Percentiles rank a stretch among this genome's conserved stretches.
phyloP scores from a whole-genome alignment of 2,797 vertebrate genomes.

The Gobionotothen gibberifrons region DNA sequence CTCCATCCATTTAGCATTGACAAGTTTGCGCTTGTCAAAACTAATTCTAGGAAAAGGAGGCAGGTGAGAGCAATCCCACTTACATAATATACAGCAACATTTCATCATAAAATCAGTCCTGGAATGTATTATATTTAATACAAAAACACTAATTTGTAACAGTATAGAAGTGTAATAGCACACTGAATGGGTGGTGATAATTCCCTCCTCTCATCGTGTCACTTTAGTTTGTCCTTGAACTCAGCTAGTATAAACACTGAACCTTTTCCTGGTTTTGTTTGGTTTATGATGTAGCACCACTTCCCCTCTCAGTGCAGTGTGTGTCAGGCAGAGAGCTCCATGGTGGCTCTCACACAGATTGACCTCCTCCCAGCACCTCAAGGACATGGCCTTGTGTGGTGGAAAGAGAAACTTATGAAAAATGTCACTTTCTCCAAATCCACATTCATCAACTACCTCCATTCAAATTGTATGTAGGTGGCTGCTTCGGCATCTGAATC shows the following conservation, averaged over 20 bases:
- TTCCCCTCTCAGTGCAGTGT: conserved; percentile 50
- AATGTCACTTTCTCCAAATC: not conserved
- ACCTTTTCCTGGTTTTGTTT: conserved; percentile 74
- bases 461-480: not conserved
- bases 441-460: not conserved
- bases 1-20: conserved; percentile 25
- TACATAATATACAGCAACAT: conserved; percentile 1
- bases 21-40: conserved; percentile 49
- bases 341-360: conserved; percentile 65
- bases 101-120: conserved; percentile 10
- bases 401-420: conserved; percentile 25
- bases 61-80: conserved; percentile 22
- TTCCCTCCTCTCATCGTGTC: conserved; percentile 34
- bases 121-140: not conserved
- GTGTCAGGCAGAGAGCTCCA: conserved; percentile 41
- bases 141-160: not conserved
- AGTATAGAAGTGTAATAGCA: not conserved
- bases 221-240: conserved; percentile 57
- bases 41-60: conserved; percentile 16
- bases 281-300: conserved; percentile 58
- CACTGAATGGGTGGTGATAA: not conserved
- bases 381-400: conserved; percentile 56
- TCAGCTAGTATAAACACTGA: conserved; percentile 60
- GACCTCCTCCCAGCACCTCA: conserved; percentile 57
- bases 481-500: conserved; percentile 6